Evolutionary conservation across 2,888 invertebrate genomes (phyloP), one percentile per base, ranked within the genome.

Genomic region (Stramonita haemastoma): DNA sequence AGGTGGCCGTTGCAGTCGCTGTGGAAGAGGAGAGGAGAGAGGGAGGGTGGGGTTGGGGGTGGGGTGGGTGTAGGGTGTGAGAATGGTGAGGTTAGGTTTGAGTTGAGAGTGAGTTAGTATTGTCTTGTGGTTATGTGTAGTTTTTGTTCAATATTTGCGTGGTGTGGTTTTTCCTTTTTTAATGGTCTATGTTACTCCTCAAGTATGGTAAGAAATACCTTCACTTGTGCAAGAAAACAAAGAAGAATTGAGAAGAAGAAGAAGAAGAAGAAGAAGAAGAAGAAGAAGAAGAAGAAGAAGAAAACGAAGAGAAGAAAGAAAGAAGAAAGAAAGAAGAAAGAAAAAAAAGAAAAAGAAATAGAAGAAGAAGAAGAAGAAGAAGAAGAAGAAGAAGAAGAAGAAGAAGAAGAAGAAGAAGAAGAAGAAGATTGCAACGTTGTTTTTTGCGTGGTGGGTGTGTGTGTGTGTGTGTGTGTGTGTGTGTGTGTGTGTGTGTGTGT

Each of bases 1-100:
- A 95, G 93, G 88, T 94, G 95, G 26, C 96, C 96, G 97, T 93
- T 98, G 96, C 95, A 98, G 94, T 97, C 97, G 32, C 97, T 97
- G 91, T 60, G 2, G 66, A 86, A 15, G 34, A 13, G 15, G 46
- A 34, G n/a, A 15, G 15, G 79, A 77, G 29, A n/a, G 29, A 34
- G 81, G 34, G 81, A 17, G 34, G 34, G 34, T 34, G 36, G n/a
- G 46, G 34, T 15, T 34, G 46, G 36, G 46, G 22, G 22, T 32
- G 46, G 8, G 36, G 36, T 17, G 32, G 36, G 15, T 19, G 46
- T 32, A 83, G 46, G 46, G 46, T 22, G n/a, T 13, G 34, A 13
- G 22, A 34, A 17, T 13, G 34, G 1, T 46, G 46, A 46, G 46
- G 46, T n/a, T 13, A 77, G n/a, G 77, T 4, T 1, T 15, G 29